Evolutionary conservation across 2,888 invertebrate genomes (phyloP), one percentile per base, ranked within the genome.

Genomic region (Platerodrilus igneus): DNA sequence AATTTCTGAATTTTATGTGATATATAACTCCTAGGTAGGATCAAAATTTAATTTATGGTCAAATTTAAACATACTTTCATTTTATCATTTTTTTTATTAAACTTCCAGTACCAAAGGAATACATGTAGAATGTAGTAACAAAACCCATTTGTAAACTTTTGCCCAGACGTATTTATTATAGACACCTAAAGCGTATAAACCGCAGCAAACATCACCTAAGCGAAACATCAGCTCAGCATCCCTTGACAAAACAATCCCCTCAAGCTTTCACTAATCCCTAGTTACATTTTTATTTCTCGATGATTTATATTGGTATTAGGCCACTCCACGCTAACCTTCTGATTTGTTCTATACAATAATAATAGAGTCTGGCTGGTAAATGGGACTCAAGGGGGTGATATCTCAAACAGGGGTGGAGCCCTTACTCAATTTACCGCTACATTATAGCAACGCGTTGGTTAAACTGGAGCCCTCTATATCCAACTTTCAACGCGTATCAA

Each of bases 301-400:
- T 67, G 68, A 68, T 68, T 67, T 68, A 68, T 68, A 58, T 57
- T 51, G 62, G 64, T 64, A 68, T 68, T 68, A 68, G 60, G 64
- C 59, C 65, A 63, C 64, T 67, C 66, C 58, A 57, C 62, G 60
- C 64, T 63, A 66, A 67, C 67, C 65, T 66, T 63, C 66, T 67
- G 68, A 68, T 68, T 68, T 68, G 68, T 67, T 68, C 68, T 64
- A 66, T 68, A 67, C 67, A 68, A 68, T 68, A 67, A 68, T 68
- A 68, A 68, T 68, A 68, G 68, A 68, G 67, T 66, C 64, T 62
- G 66, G 60, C 63, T 60, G 64, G 62, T 62, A 65, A 67, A 68
- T 67, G 68, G 66, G 63, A 59, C 68, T 60, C 67, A 50, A 33
- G 68, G 67, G 68, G 63, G 66, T 67, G 65, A 68, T 68, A 67